These are phyloP conservation scores for Bubo bubo DNA, from an alignment of 2,113 vertebrate species.

Conservation along the genomic window DNA sequence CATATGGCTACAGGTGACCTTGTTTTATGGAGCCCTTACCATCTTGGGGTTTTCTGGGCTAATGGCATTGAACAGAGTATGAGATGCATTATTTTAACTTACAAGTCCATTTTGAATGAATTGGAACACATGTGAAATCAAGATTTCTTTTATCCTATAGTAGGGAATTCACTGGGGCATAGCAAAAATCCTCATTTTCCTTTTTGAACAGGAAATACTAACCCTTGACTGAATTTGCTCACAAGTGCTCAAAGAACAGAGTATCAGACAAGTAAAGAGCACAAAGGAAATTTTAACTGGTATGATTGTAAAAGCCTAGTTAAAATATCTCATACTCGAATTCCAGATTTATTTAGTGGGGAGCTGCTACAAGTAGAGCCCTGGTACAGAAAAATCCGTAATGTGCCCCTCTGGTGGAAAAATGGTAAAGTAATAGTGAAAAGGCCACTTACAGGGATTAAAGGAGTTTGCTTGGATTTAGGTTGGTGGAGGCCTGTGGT, in stretches of 20 bases:
- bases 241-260: neutral
- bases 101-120: neutral
- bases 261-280: neutral
- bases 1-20: neutral
- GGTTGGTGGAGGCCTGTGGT: neutral
- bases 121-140: neutral
- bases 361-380: neutral
- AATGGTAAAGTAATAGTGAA: neutral
- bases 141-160: neutral
- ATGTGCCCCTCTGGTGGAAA: neutral
- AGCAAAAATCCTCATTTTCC: neutral
- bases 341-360: neutral
- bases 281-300: neutral
- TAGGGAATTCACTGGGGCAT: neutral
- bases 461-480: neutral
- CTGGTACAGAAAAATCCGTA: neutral
- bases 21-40: neutral
- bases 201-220: neutral
- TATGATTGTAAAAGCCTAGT: neutral
- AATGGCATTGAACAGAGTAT: neutral
- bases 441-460: neutral
- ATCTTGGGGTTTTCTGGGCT: neutral
- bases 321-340: neutral
- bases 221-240: neutral
- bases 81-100: neutral